phyloP scores from a whole-genome alignment of 2,797 vertebrate species.

The Anomalospiza imberbis region DNA sequence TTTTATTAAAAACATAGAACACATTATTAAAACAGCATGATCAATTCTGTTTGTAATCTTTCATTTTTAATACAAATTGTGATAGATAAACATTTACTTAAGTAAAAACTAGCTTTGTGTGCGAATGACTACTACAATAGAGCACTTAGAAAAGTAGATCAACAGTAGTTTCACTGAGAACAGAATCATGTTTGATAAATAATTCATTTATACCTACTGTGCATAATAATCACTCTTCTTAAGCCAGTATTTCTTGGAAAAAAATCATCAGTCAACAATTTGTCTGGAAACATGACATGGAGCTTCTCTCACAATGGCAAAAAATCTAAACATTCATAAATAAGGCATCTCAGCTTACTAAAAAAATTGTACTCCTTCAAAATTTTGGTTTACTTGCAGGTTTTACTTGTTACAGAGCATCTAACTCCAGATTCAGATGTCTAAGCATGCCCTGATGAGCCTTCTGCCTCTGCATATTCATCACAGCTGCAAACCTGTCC shows the following conservation, averaged over 20 bases:
- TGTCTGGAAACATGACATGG: slow-evolving; percentile 33
- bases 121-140: slow-evolving; percentile 67
- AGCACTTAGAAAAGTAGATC: slow-evolving; percentile 60
- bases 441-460: background rate
- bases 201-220: slow-evolving; percentile 77
- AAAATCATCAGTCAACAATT: slow-evolving; percentile 53
- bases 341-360: background rate
- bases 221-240: slow-evolving; percentile 70
- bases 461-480: background rate
- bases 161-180: slow-evolving; percentile 66
- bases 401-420: background rate
- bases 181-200: slow-evolving; percentile 77
- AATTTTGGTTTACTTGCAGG: background rate
- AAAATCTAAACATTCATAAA: slow-evolving; percentile 6
- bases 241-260: slow-evolving; percentile 53
- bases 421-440: background rate
- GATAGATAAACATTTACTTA: slow-evolving; percentile 73
- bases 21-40: background rate
- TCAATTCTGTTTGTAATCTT: slow-evolving; percentile 51
- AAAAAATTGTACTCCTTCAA: background rate
- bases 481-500: background rate
- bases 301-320: background rate
- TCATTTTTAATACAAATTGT: slow-evolving; percentile 63
- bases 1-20: background rate
- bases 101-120: slow-evolving; percentile 68